Conservation (phyloP, 1,140 invertebrate genomes). For the Danaus melanippus region DNA sequence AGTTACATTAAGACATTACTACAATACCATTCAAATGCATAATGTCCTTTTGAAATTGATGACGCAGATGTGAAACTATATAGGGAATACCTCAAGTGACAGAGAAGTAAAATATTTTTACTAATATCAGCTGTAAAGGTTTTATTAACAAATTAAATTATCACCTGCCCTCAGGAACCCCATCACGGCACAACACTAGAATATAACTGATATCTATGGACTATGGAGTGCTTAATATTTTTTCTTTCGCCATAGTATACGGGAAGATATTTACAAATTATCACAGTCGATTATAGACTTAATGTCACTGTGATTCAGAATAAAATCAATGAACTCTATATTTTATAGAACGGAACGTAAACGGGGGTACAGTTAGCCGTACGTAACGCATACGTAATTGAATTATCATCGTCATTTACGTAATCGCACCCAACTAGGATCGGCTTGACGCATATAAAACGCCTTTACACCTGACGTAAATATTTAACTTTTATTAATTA, state of each 20-base stretch:
- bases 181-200: slow-evolving; percentile 22
- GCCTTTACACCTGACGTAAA: too few species aligned
- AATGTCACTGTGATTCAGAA: slow-evolving; percentile 2
- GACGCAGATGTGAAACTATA: too few species aligned
- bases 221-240: slow-evolving; percentile 10
- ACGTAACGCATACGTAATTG: slow-evolving; percentile 49
- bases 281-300: not conserved
- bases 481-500: too few species aligned
- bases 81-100: too few species aligned
- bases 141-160: too few species aligned
- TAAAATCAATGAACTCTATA: slow-evolving; percentile 9
- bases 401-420: slow-evolving; percentile 51
- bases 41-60: too few species aligned
- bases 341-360: slow-evolving; percentile 23
- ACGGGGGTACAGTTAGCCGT: slow-evolving; percentile 54
- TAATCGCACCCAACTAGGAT: slow-evolving; percentile 17
- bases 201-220: slow-evolving; percentile 17
- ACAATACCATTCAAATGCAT: too few species aligned
- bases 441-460: too few species aligned
- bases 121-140: too few species aligned
- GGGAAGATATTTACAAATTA: slow-evolving; percentile 4
- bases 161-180: slow-evolving; percentile 29
- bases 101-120: too few species aligned
- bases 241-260: slow-evolving; percentile 24
- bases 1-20: too few species aligned